Base-by-base conservation (phyloP, 2,888 invertebrate genomes). In the Pseudococcus viburni region DNA sequence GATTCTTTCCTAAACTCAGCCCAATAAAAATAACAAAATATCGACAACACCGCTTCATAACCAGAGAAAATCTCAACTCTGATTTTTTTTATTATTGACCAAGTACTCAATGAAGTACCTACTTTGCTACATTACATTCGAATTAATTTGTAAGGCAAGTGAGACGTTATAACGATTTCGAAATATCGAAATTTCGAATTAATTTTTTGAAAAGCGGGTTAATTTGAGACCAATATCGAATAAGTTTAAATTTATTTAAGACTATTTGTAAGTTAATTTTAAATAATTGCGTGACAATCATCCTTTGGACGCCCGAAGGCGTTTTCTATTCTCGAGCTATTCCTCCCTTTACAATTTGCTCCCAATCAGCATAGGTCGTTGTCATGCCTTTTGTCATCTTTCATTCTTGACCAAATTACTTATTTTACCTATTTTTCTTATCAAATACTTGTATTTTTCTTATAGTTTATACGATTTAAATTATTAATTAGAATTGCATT, bases 231-330 rank as follows among this genome's bases (percentile, higher is more conserved):
- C 68, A 73, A 73, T 73, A 73, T 73, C 11, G 7, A 5, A 33
- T 73, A 73, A 73, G 68, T 73, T 59, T 59, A 59, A 19, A 59
- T 59, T 59, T 26, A 73, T 33, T 73, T 73, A 73, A 73, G 68
- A 73, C 26, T 73, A 73, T 26, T 73, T 12, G 5, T 73, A 73
- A 73, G 68, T 73, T 73, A 26, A 73, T 73, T 68, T 68, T 22
- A 39, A 68, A 33, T 59, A 88, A 88, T 88, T 88, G 88, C 88
- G 88, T n/a, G 88, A 88, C 88, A 88, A 88, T 88, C 88, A 88
- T 77, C 84, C 17, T 51, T 88, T 84, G 26, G 39, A 77, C 59
- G 68, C 73, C 64, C 77, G 85, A 84, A 51, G 73, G 55, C 77
- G 73, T 26, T 19, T 77, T 87, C 77, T 77, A 4, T 80, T 42